Evolutionary conservation across 2,888 invertebrate species (phyloP), one percentile per base, ranked within the genome.

Genomic region (Acanthococcus lagerstroemiae): DNA sequence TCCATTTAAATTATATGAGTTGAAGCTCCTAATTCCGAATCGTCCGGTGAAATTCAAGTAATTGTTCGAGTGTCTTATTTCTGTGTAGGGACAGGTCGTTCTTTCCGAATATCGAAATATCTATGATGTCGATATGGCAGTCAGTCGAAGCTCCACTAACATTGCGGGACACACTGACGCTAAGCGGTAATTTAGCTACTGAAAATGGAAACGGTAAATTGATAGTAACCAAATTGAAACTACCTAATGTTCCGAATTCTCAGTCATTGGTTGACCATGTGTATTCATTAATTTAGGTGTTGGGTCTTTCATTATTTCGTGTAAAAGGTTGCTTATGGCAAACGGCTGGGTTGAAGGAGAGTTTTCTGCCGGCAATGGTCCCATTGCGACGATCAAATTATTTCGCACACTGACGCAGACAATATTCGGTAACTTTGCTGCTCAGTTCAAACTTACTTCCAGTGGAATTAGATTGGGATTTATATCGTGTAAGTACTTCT

Each of bases 141-240:
- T 93, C 94, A 0, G 90, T 96, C 55, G 95, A 96, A 76, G 89
- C 92, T 54, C 95, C 95, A 0, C 79, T 96, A 24, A 93, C 94
- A 0, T 77, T 86, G 60, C 84, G 86, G 72, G 90, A 96, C 73
- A 93, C 92, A 0, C 83, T 89, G 70, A 86, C 87, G 0, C 78
- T 96, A 72, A 86, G 88, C 9, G 92, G 92, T 6, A 86, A 87
- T 72, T 80, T 92, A 65, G 85, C 84, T 65, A 88, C 90, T 1
- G 87, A 90, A 71, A 95, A 95, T 80, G 95, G 95, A 19, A 88
- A 85, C 69, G 92, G 89, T 81, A 72, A 74, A 70, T 67, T 74
- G n/a, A 3, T 2, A 30, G 22, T 66, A 58, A 56, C 22, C n/a
- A 50, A 17, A 21, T 50, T 1, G n/a, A n/a, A n/a, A n/a, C n/a